phyloP scores from a whole-genome alignment of 2,113 vertebrate species.

The Puntigrus tetrazona region DNA sequence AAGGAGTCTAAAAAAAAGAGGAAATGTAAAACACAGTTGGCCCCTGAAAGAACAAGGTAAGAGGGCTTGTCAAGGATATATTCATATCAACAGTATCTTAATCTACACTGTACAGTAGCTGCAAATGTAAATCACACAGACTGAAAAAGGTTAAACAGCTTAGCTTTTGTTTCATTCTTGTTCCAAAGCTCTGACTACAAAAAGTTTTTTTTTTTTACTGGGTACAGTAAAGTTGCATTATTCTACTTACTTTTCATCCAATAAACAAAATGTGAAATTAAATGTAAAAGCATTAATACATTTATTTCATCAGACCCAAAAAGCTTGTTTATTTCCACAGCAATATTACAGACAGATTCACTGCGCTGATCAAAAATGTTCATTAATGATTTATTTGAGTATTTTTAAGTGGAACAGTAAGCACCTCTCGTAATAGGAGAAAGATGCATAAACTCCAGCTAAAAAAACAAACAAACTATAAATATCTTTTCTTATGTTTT shows the following conservation, averaged over 20 bases:
- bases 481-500: not conserved
- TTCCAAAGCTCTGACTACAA: too few species aligned
- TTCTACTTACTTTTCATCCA: not conserved
- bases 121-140: not conserved
- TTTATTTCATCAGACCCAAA: not conserved
- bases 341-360: not conserved
- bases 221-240: not conserved
- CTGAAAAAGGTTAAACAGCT: not conserved
- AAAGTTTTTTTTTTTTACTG: too few species aligned
- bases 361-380: too few species aligned
- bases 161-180: too few species aligned
- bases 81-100: not conserved
- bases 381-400: too few species aligned
- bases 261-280: not conserved
- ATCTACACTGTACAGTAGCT: not conserved
- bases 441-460: too few species aligned
- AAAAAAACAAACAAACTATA: not conserved
- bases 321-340: not conserved
- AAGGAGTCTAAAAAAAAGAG: constrained; percentile 97
- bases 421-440: too few species aligned
- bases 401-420: too few species aligned
- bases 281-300: not conserved
- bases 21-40: constrained; percentile 86
- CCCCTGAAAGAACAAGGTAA: constrained; percentile 91
- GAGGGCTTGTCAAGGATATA: constrained; percentile 50